A percentile compares a stretch with the other conserved stretches of the same genome.
phyloP scores from a whole-genome alignment of 1,140 invertebrate species.

The Parapsyche elsis region DNA sequence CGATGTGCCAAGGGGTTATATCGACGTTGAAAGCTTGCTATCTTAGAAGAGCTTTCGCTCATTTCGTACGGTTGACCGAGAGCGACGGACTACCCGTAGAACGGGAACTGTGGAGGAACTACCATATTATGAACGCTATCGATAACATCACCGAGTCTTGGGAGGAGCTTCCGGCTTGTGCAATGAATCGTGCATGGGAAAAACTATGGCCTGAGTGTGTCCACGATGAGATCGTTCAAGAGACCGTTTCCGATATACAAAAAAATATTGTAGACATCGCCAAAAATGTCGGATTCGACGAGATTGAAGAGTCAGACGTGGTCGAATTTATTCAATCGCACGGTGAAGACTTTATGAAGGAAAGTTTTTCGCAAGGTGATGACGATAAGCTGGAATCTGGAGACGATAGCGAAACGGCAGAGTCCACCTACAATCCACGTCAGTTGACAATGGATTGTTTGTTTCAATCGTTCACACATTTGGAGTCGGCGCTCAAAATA shows the following conservation, averaged over 20 bases:
- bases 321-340: slow-evolving; percentile 37
- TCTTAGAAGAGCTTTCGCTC: slow-evolving; percentile 54
- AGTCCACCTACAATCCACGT: neutral
- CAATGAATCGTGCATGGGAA: slow-evolving; percentile 53
- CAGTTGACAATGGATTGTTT: slow-evolving; percentile 24
- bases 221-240: neutral
- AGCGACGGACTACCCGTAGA: slow-evolving; percentile 3
- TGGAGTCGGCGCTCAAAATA: slow-evolving; percentile 22
- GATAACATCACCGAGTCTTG: slow-evolving; percentile 53
- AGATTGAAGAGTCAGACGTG: slow-evolving; percentile 25
- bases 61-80: slow-evolving; percentile 52
- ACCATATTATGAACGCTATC: slow-evolving; percentile 55
- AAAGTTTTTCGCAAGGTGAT: slow-evolving; percentile 1
- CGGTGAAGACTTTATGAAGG: slow-evolving; percentile 27
- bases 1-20: slow-evolving; percentile 61
- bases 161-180: slow-evolving; percentile 52
- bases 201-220: slow-evolving; percentile 55
- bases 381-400: neutral
- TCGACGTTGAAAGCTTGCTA: slow-evolving; percentile 61
- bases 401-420: neutral
- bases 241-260: slow-evolving; percentile 30
- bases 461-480: slow-evolving; percentile 18
- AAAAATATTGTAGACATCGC: slow-evolving; percentile 39
- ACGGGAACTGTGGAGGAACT: slow-evolving; percentile 48
- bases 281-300: slow-evolving; percentile 28